Conservation (phyloP, 1,140 invertebrate genomes). For the Epicauta chinensis region DNA sequence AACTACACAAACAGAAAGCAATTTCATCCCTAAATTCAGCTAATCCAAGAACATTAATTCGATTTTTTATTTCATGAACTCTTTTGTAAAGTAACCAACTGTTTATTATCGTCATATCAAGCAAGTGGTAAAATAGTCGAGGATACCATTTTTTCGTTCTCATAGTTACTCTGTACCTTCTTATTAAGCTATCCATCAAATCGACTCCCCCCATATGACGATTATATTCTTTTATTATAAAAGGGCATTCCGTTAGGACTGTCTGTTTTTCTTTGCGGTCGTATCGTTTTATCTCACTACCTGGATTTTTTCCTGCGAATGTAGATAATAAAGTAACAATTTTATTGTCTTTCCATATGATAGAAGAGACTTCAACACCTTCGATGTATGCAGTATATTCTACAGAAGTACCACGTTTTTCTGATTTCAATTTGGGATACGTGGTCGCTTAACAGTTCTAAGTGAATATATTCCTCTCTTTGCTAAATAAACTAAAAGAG, state of each 20-base stretch:
- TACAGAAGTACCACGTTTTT: constrained; percentile 4
- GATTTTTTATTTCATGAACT: no score
- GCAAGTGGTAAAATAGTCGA: constrained; percentile 43
- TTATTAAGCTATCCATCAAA: constrained; percentile 41
- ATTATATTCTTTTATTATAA: constrained; percentile 14
- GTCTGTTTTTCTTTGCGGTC: constrained; percentile 17
- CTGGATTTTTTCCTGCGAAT: constrained; percentile 12
- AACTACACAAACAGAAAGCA: no score
- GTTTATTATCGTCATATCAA: constrained; percentile 38
- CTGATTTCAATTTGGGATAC: constrained; percentile 22
- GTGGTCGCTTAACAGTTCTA: constrained; percentile 24
- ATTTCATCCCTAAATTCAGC: no score
- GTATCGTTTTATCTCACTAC: constrained; percentile 7
- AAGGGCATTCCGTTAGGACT: not conserved
- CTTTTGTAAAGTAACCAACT: constrained; percentile 12
- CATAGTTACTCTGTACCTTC: constrained; percentile 40
- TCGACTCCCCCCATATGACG: constrained; percentile 45
- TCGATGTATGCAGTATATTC: constrained; percentile 42
- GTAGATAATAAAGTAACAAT: constrained; percentile 15
- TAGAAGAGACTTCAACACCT: constrained; percentile 10
- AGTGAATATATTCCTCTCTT: constrained; percentile 23
- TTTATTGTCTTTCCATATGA: constrained; percentile 25
- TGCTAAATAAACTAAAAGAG: constrained; percentile 21
- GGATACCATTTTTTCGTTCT: constrained; percentile 43
- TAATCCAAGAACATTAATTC: no score